Base-by-base conservation (phyloP, 2,888 invertebrate genomes). In the Protodeltote pygarga region DNA sequence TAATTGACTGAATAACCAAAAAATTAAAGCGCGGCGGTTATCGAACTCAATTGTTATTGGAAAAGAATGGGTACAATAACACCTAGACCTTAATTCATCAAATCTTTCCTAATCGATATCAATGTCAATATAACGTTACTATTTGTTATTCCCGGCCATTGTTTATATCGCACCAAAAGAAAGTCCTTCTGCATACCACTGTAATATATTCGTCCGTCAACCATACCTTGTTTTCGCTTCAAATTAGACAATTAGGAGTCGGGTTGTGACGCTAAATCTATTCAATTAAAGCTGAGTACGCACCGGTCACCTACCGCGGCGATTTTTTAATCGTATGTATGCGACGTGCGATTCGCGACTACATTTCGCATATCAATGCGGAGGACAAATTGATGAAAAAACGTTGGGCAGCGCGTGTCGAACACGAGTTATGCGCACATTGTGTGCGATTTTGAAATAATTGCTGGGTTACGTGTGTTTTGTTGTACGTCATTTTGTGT, bases 201-300 rank as follows among this genome's bases (percentile, higher is more conserved):
- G 82, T 80, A 85, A 87, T 85, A 82, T 85, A 88, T 89, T 86
- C 85, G 83, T 77, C 82, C 77, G 77, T 74, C 81, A 81, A 75
- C 81, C 73, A 69, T 81, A 77, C 82, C 82, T 82, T 85, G 89
- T 87, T 90, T 91, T 91, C 89, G 90, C 86, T 84, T 83, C 83
- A 92, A 92, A 91, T 91, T 87, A 92, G 89, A 89, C 92, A 84
- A 91, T 92, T 92, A 92, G 73, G 87, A 92, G 89, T 88, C 92
- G 75, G 55, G 38, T 51, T 81, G 83, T 83, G 87, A 72, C 72
- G 81, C 81, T 77, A 81, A 77, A 89, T 89, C 91, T 91, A 92
- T 92, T 86, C 75, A 89, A 91, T 92, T 92, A 91, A 89, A 89
- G 81, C 91, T 69, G 83, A 73, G 74, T 86, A 85, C 85, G 87